Base-by-base conservation (phyloP, 1,140 invertebrate genomes). In the Mycetomoellerius zeteki region DNA sequence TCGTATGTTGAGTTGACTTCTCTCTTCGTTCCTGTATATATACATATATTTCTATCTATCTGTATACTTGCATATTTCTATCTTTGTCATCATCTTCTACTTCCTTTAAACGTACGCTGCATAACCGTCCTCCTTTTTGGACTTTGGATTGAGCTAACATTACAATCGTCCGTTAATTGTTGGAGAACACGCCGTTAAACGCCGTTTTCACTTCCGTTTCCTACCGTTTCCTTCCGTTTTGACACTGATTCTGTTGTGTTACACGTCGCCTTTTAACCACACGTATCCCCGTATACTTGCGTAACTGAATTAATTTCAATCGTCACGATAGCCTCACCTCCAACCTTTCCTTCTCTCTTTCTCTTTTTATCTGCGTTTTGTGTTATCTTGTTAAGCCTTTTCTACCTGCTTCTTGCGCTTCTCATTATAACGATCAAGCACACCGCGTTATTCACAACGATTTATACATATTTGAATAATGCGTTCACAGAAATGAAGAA, bases 121-220 rank as follows among this genome's bases (percentile, higher is more conserved):
- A 85, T 71, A 86, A 78, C 50, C 69, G 50, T 86, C 21, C 21
- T n/a, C 30, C 50, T 43, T 43, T 37, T 43, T 43, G 52, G 56
- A 50, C 52, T 62, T 65, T n/a, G 58, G 82, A 71, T 85, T 62
- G 52, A 72, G 54, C 50, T 71, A 82, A 69, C 56, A 89, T 92
- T 92, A 93, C 12, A 47, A 91, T 93, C 77, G 89, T 87, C 90
- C 91, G 37, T 84, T 73, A 84, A 73, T 62, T 54, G 8, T 56
- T n/a, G 47, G 43, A 60, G 47, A 73, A 73, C 67, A 47, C 62
- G n/a, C 37, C 30, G 33, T 24, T 54, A 50, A 64, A 58, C 33
- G 52, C 30, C 60, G 47, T 65, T 65, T 56, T 77, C 7, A 21
- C 62, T 65, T 80, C 43, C 81, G 60, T 58, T 86, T 56, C 64